These are phyloP conservation scores for Gallinago jamesoni DNA, from an alignment of 2,113 vertebrate species.

Conservation along the genomic window DNA sequence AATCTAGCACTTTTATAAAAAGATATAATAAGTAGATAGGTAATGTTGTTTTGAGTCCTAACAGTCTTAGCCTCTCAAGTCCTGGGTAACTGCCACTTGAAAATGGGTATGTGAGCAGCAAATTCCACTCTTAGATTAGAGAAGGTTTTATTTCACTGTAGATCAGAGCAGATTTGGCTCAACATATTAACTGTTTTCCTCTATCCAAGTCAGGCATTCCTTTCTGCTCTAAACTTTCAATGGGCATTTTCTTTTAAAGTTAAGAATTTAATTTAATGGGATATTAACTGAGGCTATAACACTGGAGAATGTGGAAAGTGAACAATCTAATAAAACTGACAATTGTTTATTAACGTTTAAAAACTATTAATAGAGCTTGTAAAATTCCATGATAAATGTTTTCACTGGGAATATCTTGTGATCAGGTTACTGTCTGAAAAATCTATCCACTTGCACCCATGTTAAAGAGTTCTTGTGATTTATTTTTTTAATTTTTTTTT, in stretches of 20 bases:
- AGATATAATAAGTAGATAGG: neutral
- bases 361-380: neutral
- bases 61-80: neutral
- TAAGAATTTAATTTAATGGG: neutral
- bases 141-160: neutral
- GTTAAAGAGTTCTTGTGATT: neutral
- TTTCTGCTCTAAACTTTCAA: neutral
- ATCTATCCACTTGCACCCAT: neutral
- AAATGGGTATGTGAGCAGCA: neutral
- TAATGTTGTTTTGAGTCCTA: neutral
- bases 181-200: neutral
- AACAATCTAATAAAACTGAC: neutral
- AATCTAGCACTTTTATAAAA: neutral
- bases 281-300: neutral
- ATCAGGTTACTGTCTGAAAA: neutral
- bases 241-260: neutral
- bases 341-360: neutral
- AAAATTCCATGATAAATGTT: neutral
- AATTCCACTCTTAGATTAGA: neutral
- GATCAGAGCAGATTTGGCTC: neutral
- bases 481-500: neutral
- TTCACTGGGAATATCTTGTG: neutral
- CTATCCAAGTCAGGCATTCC: neutral
- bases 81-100: neutral
- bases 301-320: neutral